Evolutionary conservation across 2,888 invertebrate species (phyloP).

Genomic region (Clitarchus hookeri): DNA sequence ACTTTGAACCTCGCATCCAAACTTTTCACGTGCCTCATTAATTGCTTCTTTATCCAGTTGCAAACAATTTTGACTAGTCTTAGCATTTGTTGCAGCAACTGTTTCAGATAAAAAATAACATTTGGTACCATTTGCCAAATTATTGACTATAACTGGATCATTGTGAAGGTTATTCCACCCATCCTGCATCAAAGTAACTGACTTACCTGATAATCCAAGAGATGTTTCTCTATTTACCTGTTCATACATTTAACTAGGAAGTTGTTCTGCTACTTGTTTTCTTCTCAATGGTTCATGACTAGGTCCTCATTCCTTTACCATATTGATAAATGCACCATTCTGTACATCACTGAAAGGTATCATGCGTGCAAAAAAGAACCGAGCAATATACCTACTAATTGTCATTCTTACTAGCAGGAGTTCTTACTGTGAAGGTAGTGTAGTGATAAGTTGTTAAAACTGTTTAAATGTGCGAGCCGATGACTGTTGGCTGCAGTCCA

Average conservation of each 20-base stretch:
- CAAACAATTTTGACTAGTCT: slow-evolving; percentile 28
- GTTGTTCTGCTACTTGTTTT: slow-evolving; percentile 4
- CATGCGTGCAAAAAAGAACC: background rate
- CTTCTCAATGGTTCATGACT: slow-evolving; percentile 24
- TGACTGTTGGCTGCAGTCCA: background rate
- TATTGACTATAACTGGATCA: slow-evolving; percentile 27
- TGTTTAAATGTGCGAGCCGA: background rate
- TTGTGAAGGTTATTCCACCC: too few relatives aligned
- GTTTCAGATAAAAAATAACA: slow-evolving; percentile 29
- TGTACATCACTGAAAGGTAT: background rate
- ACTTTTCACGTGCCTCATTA: slow-evolving; percentile 21
- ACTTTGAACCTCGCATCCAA: slow-evolving; percentile 29
- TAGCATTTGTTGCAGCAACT: slow-evolving; percentile 26
- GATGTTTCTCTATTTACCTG: slow-evolving; percentile 16
- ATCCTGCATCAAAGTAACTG: too few relatives aligned
- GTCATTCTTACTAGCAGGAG: background rate
- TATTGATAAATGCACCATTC: background rate
- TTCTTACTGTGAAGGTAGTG: background rate
- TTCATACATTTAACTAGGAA: slow-evolving; percentile 16
- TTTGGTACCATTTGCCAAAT: slow-evolving; percentile 17
- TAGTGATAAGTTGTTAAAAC: background rate
- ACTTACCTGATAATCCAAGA: background rate
- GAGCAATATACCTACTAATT: background rate
- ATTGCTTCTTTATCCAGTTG: too few relatives aligned
- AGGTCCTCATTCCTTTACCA: slow-evolving; percentile 24